phyloP scores from a whole-genome alignment of 2,888 invertebrate genomes.

The Leptogaster cylindrica region DNA sequence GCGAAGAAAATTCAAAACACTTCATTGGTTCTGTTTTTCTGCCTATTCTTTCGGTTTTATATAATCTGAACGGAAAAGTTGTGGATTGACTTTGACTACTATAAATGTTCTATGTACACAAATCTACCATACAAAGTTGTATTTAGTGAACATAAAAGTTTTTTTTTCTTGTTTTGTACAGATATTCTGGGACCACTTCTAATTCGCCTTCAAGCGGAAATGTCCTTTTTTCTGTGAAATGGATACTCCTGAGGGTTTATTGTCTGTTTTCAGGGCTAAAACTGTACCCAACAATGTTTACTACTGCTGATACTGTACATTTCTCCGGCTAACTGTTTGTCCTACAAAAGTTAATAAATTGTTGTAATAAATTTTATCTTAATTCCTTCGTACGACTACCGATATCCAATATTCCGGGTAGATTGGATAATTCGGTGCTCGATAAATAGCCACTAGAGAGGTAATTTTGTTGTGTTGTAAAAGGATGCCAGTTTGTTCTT shows the following conservation, averaged over 20 bases:
- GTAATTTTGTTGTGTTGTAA: constrained; percentile 28
- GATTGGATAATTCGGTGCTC: constrained; percentile 39
- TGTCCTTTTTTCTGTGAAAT: constrained; percentile 1
- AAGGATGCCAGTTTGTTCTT: too few species aligned
- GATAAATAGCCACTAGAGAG: constrained; percentile 37
- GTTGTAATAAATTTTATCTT: constrained; percentile 54
- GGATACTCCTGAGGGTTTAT: constrained; percentile 19
- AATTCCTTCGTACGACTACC: constrained; percentile 51
- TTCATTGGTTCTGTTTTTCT: constrained; percentile 26
- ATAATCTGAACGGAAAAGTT: neutral
- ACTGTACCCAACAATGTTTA: too few species aligned
- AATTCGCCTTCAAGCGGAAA: constrained; percentile 5
- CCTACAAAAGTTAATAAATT: constrained; percentile 51
- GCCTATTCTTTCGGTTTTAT: neutral
- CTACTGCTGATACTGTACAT: constrained; percentile 25
- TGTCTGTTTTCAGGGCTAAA: neutral
- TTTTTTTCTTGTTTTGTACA: constrained; percentile 33
- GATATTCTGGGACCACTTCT: constrained; percentile 29
- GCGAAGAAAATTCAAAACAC: constrained; percentile 26
- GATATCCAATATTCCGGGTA: constrained; percentile 48
- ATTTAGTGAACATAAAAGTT: constrained; percentile 42
- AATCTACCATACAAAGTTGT: constrained; percentile 11
- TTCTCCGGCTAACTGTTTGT: constrained; percentile 42
- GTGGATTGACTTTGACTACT: neutral
- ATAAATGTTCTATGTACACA: neutral